phyloP scores from a whole-genome alignment of 1,140 invertebrate species.

The Platorchestia sp. region DNA sequence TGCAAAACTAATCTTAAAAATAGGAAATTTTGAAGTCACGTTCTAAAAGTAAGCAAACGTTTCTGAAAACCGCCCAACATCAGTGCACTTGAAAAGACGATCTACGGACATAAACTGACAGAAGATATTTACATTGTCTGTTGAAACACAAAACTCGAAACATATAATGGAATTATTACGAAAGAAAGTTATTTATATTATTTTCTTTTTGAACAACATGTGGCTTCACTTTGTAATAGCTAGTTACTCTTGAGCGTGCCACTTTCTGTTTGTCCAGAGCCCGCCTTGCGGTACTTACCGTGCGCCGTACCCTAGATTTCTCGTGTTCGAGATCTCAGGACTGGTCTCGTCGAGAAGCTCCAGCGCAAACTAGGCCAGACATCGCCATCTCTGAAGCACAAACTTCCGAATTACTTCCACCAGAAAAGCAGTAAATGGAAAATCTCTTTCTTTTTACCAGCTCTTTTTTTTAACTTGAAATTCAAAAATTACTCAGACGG shows the following conservation, averaged over 20 bases:
- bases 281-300: background rate
- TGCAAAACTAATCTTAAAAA: no score
- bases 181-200: no score
- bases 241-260: background rate
- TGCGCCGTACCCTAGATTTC: no score
- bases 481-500: background rate
- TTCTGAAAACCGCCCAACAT: no score
- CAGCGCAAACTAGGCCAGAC: conserved; percentile 29
- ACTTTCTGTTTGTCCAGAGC: background rate
- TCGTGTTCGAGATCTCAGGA: background rate
- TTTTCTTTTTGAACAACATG: no score
- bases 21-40: no score
- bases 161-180: no score
- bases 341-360: background rate
- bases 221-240: background rate
- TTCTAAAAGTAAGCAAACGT: no score
- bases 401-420: conserved; percentile 30
- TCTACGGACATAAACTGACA: no score
- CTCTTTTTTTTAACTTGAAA: background rate
- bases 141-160: no score
- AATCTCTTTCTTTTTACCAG: background rate
- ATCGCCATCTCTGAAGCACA: conserved; percentile 40
- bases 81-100: no score
- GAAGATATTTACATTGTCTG: no score
- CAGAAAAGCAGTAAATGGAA: background rate